Base-by-base conservation (phyloP, 2,888 invertebrate species). In the Synergus umbraculus region DNA sequence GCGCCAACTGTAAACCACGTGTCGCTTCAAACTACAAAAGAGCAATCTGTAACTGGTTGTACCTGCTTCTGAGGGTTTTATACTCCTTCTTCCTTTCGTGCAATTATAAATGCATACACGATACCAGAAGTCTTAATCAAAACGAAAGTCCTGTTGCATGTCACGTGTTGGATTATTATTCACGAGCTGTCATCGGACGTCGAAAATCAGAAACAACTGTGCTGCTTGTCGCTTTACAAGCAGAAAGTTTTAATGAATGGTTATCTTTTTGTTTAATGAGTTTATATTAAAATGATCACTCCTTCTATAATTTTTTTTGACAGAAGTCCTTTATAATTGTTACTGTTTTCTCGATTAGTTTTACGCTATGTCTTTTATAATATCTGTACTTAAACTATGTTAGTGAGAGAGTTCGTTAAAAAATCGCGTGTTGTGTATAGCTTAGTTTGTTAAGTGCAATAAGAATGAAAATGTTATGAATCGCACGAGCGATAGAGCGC, bases 161-260 rank as follows among this genome's bases (percentile, higher is more conserved):
- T 82, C 82, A 76, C 76, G 78, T 81, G 81, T 76, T 69, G 4
- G 54, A 73, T 67, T 67, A 82, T 82, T 82, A 82, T 82, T 81
- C 81, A 81, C 44, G 60, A 49, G 10, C 60, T 18, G 18, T 60
- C 58, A 60, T 22, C 60, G 60, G 18, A 10, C 18, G 18, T 58
- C 60, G 4, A 60, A 60, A 60, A 60, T 22, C 60, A 22, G 22
- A 22, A 60, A 18, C 12, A 22, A 12, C 60, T 60, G 18, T 60
- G 22, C 22, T 60, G 18, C 22, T 22, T 60, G 12, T 60, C 18
- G 8, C n/a, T 58, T 18, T 8, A 18, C 18, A 58, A 18, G n/a
- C 58, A 18, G 46, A 46, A 58, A 2, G 22, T 60, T 60, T 60
- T 12, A 60, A 60, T 60, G 3, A 60, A 60, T 22, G 10, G 22